These are phyloP conservation scores for Plecotus auritus DNA, from an alignment of 2,113 vertebrate genomes.

Conservation along the genomic window DNA sequence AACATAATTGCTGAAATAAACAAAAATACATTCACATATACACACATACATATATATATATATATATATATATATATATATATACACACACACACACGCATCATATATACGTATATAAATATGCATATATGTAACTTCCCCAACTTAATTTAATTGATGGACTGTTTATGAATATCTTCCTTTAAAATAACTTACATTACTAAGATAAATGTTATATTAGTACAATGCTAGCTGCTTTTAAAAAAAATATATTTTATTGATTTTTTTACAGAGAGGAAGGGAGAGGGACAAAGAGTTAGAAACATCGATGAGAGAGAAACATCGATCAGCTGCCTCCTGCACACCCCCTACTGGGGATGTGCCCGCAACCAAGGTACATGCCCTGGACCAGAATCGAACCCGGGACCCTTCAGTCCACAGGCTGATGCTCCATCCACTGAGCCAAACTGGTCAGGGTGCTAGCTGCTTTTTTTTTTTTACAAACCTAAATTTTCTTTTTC, in stretches of 20 bases:
- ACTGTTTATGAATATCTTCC: background rate
- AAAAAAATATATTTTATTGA: too few species aligned
- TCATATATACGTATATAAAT: background rate
- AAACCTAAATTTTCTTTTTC: background rate
- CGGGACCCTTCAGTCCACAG: too few species aligned
- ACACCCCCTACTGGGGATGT: too few species aligned
- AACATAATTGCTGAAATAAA: slow-evolving; percentile 23
- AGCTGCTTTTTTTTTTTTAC: background rate
- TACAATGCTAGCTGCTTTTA: background rate
- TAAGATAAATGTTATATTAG: background rate
- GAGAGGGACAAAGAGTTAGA: too few species aligned
- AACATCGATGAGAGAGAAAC: too few species aligned
- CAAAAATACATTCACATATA: background rate
- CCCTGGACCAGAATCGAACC: too few species aligned
- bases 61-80: background rate
- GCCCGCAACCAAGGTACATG: too few species aligned
- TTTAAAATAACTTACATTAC: background rate
- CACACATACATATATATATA: too few species aligned
- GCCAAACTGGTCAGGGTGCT: too few species aligned
- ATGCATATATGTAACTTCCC: background rate
- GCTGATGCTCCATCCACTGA: too few species aligned
- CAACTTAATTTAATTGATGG: background rate
- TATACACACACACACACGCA: background rate
- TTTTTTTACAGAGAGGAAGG: too few species aligned
- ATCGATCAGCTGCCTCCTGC: too few species aligned